Conservation (phyloP, 2,797 vertebrate species). For the Anguilla pacifica region DNA sequence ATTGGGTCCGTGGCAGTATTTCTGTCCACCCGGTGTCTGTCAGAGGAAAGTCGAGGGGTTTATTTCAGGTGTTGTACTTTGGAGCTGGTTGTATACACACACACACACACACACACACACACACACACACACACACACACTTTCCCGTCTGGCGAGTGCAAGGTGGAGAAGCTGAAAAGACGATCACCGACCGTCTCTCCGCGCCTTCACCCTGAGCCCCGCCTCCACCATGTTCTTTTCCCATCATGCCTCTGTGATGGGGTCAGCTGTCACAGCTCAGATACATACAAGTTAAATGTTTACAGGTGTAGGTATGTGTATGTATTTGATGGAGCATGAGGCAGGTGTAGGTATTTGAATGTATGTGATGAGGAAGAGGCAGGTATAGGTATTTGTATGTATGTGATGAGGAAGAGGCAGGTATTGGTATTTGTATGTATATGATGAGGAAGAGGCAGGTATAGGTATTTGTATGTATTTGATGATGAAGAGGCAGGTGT, state of each 20-base stretch:
- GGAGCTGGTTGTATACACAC: not conserved
- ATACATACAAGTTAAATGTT: no score
- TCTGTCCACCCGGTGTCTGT: not conserved
- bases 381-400: not conserved
- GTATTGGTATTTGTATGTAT: not conserved
- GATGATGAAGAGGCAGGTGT: not conserved
- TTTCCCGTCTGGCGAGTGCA: not conserved
- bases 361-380: no score
- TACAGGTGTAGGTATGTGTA: not conserved
- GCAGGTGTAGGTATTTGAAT: not conserved
- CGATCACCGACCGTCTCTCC: not conserved
- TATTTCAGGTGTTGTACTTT: not conserved
- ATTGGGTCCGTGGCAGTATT: not conserved
- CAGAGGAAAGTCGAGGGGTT: not conserved
- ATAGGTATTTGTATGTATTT: not conserved
- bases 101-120: no score
- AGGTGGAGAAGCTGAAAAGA: not conserved
- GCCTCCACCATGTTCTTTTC: not conserved
- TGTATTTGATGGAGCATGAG: not conserved
- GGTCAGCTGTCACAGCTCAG: not conserved
- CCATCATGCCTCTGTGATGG: constrained; percentile 2
- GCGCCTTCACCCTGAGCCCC: not conserved
- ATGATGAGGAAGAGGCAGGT: not conserved
- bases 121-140: no score
- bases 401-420: not conserved